Percentiles rank a stretch among this genome's conserved stretches.
These are phyloP conservation scores for Exephanes ischioxanthus DNA, from an alignment of 2,888 invertebrate genomes.

Conservation along the genomic window DNA sequence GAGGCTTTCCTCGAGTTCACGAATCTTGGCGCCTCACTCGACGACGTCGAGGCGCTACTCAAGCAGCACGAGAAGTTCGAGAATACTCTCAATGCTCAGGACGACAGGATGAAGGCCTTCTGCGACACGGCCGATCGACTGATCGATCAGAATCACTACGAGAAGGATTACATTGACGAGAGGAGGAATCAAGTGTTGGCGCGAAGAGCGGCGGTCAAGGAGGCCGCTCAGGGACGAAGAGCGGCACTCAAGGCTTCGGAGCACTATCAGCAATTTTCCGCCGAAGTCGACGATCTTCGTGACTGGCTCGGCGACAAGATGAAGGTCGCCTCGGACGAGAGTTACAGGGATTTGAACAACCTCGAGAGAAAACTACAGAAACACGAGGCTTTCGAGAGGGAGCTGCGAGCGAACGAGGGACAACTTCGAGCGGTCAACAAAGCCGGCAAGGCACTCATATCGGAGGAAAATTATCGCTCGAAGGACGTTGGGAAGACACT, in stretches of 20 bases:
- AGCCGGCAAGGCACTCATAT: constrained; percentile 90
- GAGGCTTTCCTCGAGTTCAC: constrained; percentile 96
- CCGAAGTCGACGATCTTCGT: constrained; percentile 95
- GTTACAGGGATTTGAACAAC: constrained; percentile 95
- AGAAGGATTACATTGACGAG: constrained; percentile 90
- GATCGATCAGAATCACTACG: constrained; percentile 92
- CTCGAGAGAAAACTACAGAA: constrained; percentile 96
- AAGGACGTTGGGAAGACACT: constrained; percentile 89
- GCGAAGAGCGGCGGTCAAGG: constrained; percentile 91
- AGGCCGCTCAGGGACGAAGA: constrained; percentile 90
- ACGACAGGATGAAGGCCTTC: constrained; percentile 94
- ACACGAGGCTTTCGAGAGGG: constrained; percentile 98
- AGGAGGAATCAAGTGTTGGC: constrained; percentile 91
- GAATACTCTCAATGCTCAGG: constrained; percentile 96
- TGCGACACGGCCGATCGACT: constrained; percentile 93
- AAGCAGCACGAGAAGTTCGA: constrained; percentile 98
- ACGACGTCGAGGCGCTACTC: constrained; percentile 96
- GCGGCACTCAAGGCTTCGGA: constrained; percentile 93
- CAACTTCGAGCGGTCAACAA: constrained; percentile 95
- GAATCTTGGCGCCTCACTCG: constrained; percentile 94
- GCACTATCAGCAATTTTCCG: constrained; percentile 96
- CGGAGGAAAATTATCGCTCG: constrained; percentile 89
- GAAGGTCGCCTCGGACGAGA: constrained; percentile 96
- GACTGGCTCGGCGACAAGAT: constrained; percentile 97
- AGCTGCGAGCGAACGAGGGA: constrained; percentile 97